Base-by-base conservation (phyloP, 2,888 invertebrate species). In the Thymelicus sylvestris region DNA sequence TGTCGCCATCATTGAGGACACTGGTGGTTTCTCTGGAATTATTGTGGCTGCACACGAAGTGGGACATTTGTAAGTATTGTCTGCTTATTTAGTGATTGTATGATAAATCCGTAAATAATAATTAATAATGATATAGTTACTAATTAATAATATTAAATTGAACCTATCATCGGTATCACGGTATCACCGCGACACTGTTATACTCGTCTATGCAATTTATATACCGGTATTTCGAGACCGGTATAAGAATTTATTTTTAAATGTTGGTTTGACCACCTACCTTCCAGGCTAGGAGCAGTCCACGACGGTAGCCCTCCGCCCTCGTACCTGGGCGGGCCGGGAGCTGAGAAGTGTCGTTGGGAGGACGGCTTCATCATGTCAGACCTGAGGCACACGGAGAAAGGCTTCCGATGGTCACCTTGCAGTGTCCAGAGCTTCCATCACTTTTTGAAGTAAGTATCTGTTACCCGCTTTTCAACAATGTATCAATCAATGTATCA, bases 281-380 rank as follows among this genome's bases (percentile, higher is more conserved):
- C 6, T 80, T 85, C 8, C 84, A 98, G 98, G 87, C 90, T 98
- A 86, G 98, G 98, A 74, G 98, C 98, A 80, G 98, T 98, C n/a
- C 98, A 98, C 88, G 98, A 98, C 85, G 98, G 98, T 65, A 98
- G 98, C 77, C 98, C 98, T 2, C 98, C 98, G 52, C 98, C 98
- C 6, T 98, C 98, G 59, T 98, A 98, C 86, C 95, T 98, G 61
- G 98, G 98, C 61, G 98, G 98, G 39, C 98, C 98, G 0, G 98
- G 98, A 15, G 98, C 98, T 24, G 98, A 98, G 86, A 97, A 98
- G 84, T 98, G 98, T 81, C 96, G 98, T 78, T 98, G 98, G 98
- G 98, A 98, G 85, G 98, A 98, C 87, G 98, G 98, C 68, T 98
- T 97, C 93, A 98, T 98, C 83, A 98, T 98, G 98, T 98, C 98